A percentile compares a stretch with the other conserved stretches of the same genome.
phyloP scores from a whole-genome alignment of 2,888 invertebrate genomes.

The Odontomyia ornata region DNA sequence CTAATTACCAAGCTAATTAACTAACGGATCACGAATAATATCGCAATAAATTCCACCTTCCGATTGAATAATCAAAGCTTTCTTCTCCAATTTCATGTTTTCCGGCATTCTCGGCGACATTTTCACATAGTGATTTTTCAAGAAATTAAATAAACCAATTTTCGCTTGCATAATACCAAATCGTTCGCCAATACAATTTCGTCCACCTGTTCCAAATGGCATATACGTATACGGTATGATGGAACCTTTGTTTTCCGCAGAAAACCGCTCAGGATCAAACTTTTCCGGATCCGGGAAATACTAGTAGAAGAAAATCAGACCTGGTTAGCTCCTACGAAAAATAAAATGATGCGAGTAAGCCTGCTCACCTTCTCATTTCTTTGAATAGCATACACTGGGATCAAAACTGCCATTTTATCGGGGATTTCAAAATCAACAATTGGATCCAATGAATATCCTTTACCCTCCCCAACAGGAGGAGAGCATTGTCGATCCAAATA shows the following conservation, averaged over 20 bases:
- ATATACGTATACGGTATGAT: conserved; percentile 57
- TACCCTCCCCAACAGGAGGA: conserved; percentile 48
- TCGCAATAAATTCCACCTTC: conserved; percentile 56
- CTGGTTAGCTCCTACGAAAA: neutral
- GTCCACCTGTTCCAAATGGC: conserved; percentile 61
- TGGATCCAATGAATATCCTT: conserved; percentile 57
- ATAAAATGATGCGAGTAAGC: too few species aligned
- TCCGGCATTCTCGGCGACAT: conserved; percentile 54
- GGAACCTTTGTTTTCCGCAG: conserved; percentile 55
- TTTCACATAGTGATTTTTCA: conserved; percentile 59
- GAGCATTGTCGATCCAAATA: conserved; percentile 62
- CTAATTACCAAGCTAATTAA: conserved; percentile 13
- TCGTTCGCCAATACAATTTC: conserved; percentile 61
- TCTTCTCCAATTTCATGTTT: conserved; percentile 57
- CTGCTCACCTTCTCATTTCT: conserved; percentile 59
- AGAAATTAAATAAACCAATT: conserved; percentile 59
- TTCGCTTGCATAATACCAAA: conserved; percentile 60
- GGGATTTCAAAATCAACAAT: conserved; percentile 56
- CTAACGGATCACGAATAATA: conserved; percentile 56
- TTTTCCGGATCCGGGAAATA: conserved; percentile 59
- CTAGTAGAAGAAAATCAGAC: conserved; percentile 52
- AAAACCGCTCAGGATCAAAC: conserved; percentile 62
- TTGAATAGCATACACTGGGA: conserved; percentile 60
- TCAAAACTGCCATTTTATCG: conserved; percentile 59
- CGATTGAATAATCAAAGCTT: conserved; percentile 56